Evolutionary conservation across 2,113 vertebrate genomes (phyloP).

Genomic region (Chiloscyllium plagiosum): DNA sequence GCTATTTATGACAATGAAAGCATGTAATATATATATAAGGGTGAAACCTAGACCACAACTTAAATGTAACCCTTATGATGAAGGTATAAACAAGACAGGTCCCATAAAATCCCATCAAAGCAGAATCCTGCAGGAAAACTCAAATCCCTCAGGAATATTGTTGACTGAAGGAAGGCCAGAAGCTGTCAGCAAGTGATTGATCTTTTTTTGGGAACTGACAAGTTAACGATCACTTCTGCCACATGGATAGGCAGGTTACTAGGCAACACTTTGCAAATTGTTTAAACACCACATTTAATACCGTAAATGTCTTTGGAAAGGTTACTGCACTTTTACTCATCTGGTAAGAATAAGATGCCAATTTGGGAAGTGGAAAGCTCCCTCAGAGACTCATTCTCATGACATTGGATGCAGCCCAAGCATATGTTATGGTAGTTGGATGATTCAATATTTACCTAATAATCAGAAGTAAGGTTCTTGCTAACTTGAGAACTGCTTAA

Average conservation of each 20-base stretch:
- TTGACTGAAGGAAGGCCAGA: background rate
- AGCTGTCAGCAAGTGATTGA: background rate
- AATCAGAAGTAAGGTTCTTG: background rate
- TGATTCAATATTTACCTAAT: background rate
- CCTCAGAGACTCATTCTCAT: background rate
- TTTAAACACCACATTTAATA: background rate
- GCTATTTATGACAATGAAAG: background rate
- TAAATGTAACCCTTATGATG: background rate
- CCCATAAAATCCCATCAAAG: background rate
- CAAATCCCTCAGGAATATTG: background rate
- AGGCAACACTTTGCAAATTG: conserved; percentile 1
- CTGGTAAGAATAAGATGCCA: background rate
- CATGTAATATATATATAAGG: background rate
- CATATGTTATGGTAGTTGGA: background rate
- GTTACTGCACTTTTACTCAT: background rate
- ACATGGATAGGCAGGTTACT: background rate
- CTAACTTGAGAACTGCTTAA: too few relatives aligned
- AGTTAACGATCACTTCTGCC: conserved; percentile 6
- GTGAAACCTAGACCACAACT: background rate
- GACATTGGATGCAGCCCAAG: background rate
- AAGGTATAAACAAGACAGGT: background rate
- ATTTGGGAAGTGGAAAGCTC: background rate
- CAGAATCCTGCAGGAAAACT: background rate
- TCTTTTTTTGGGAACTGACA: background rate
- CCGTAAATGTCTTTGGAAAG: background rate